Percentiles rank a stretch among this genome's conserved stretches.
Conservation (phyloP, 2,113 vertebrate genomes). For the Microtus ochrogaster region DNA sequence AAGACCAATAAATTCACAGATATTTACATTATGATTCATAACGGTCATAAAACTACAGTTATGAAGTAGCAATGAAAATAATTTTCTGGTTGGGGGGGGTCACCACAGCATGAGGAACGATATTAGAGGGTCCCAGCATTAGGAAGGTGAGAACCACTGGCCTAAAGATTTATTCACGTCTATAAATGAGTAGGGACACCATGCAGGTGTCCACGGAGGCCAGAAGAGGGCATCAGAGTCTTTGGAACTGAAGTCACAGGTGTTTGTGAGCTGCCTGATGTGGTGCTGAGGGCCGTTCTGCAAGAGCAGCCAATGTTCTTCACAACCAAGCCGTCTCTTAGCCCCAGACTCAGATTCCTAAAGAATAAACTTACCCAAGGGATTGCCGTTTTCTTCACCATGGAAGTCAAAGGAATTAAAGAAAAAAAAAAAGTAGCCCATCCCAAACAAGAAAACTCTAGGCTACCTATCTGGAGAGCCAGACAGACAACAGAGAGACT, state of each 20-base stretch:
- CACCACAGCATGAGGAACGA: not conserved
- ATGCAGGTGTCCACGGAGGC: not conserved
- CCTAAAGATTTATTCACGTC: not conserved
- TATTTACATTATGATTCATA: not conserved
- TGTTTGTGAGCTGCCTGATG: not conserved
- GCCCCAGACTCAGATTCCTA: not conserved
- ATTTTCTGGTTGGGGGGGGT: not conserved
- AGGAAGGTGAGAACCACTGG: not conserved
- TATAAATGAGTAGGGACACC: not conserved
- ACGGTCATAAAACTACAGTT: not conserved
- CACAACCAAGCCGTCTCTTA: not conserved
- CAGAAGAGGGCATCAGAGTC: not conserved
- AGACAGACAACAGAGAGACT: not conserved
- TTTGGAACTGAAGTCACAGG: not conserved
- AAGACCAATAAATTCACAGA: not conserved
- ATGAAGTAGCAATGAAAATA: not conserved
- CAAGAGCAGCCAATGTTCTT: not conserved
- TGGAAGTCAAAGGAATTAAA: not conserved
- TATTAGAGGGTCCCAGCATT: not conserved
- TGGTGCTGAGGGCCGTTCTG: not conserved
- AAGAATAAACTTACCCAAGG: not conserved
- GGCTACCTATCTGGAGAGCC: not conserved
- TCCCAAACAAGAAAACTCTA: rapidly evolving
- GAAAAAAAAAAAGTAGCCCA: not conserved
- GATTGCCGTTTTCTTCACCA: not conserved